Evolutionary conservation across 2,797 vertebrate species (phyloP).

Genomic region (Anolis apletophallus): DNA sequence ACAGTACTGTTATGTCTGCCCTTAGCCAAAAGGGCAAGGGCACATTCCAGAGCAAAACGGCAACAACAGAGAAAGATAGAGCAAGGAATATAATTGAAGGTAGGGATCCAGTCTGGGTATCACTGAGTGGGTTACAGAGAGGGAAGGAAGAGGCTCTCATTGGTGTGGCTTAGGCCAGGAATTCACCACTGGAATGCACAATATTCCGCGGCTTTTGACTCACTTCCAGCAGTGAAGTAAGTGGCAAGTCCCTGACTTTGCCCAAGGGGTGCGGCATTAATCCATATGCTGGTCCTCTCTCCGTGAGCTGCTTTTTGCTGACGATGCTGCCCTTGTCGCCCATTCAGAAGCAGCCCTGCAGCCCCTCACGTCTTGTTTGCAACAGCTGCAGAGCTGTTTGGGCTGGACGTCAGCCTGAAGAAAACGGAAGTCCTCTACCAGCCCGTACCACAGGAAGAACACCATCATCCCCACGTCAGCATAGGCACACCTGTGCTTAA

Average conservation of each 20-base stretch:
- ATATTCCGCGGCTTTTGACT: constrained; percentile 20
- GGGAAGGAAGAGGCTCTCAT: neutral
- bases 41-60: constrained; percentile 62
- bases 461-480: too few species aligned
- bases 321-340: too few species aligned
- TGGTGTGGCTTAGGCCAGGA: constrained; percentile 24
- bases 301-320: too few species aligned
- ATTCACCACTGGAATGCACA: constrained; percentile 43
- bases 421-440: too few species aligned
- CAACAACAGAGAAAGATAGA: neutral
- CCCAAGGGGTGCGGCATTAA: neutral
- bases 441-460: too few species aligned
- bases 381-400: too few species aligned
- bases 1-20: constrained; percentile 64
- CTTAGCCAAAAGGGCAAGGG: constrained; percentile 68
- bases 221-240: neutral
- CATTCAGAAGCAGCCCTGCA: too few species aligned
- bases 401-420: too few species aligned
- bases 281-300: neutral
- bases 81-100: constrained; percentile 9
- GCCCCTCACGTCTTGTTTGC: too few species aligned
- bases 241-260: neutral
- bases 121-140: neutral
- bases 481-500: too few species aligned
- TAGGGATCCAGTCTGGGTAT: constrained; percentile 31